Percentiles rank a stretch among this genome's conserved stretches.
Evolutionary conservation across 1,140 invertebrate species (phyloP).

Genomic region (Fopius arisanus): DNA sequence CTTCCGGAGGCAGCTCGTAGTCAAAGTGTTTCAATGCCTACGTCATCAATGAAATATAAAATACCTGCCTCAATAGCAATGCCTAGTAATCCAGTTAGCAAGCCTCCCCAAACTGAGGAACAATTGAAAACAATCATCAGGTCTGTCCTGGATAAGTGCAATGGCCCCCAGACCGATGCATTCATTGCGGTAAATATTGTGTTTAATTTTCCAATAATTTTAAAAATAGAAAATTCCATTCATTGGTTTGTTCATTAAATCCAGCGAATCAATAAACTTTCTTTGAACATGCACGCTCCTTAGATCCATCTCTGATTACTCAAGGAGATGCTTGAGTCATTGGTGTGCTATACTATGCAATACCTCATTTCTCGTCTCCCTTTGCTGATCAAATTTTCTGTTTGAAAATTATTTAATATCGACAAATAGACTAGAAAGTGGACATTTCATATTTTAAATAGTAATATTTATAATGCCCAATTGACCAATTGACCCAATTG

Average conservation of each 20-base stretch:
- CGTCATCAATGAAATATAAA: conserved; percentile 49
- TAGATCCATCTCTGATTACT: conserved; percentile 49
- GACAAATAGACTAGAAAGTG: conserved; percentile 37
- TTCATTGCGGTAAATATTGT: conserved; percentile 28
- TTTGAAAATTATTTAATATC: conserved; percentile 30
- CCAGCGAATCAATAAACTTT: neutral
- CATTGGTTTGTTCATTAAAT: neutral
- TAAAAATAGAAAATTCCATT: neutral
- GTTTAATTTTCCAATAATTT: neutral
- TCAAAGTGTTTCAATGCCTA: conserved; percentile 55
- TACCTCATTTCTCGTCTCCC: conserved; percentile 47
- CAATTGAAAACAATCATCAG: conserved; percentile 46
- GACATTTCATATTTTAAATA: conserved; percentile 33
- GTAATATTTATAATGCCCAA: neutral
- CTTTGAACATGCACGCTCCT: conserved; percentile 52
- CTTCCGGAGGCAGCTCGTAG: conserved; percentile 50
- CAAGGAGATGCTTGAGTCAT: conserved; percentile 61
- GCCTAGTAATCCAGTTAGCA: conserved; percentile 32
- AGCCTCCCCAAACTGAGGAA: conserved; percentile 40
- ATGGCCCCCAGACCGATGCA: conserved; percentile 36
- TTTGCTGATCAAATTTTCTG: conserved; percentile 22
- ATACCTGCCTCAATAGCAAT: conserved; percentile 31
- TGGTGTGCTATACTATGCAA: conserved; percentile 60
- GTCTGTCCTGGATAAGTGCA: conserved; percentile 48
- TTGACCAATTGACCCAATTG: neutral